phyloP scores from a whole-genome alignment of 2,888 invertebrate species.

The Agelastica alni region DNA sequence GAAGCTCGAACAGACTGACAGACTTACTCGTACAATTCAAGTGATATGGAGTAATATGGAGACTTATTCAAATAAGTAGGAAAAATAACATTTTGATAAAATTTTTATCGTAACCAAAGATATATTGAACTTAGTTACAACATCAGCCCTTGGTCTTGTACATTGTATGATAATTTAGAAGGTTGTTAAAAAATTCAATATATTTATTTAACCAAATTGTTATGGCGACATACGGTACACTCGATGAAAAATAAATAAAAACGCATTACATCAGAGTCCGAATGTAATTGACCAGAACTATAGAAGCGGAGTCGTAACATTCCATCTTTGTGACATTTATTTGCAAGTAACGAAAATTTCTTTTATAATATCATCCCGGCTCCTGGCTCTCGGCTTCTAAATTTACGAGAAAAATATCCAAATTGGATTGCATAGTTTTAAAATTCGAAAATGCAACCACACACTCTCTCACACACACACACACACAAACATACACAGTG shows the following conservation, averaged over 20 bases:
- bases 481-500: constrained; percentile 31
- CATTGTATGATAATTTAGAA: too few species aligned
- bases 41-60: too few species aligned
- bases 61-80: too few species aligned
- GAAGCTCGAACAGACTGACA: too few species aligned
- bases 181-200: too few species aligned
- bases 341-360: constrained; percentile 40
- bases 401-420: constrained; percentile 51
- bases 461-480: constrained; percentile 29
- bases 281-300: constrained; percentile 2
- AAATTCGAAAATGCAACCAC: constrained; percentile 39
- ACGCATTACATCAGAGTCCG: not conserved
- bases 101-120: too few species aligned
- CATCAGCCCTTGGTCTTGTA: too few species aligned
- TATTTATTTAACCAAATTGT: too few species aligned
- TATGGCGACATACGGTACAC: not conserved
- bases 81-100: too few species aligned
- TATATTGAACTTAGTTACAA: too few species aligned
- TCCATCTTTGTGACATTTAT: constrained; percentile 49
- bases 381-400: constrained; percentile 44
- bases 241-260: not conserved
- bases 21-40: too few species aligned
- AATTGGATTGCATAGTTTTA: constrained; percentile 45
- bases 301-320: constrained; percentile 42
- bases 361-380: constrained; percentile 44